Evolutionary conservation across 2,797 vertebrate species (phyloP).

Genomic region (Hoplostethus atlanticus): DNA sequence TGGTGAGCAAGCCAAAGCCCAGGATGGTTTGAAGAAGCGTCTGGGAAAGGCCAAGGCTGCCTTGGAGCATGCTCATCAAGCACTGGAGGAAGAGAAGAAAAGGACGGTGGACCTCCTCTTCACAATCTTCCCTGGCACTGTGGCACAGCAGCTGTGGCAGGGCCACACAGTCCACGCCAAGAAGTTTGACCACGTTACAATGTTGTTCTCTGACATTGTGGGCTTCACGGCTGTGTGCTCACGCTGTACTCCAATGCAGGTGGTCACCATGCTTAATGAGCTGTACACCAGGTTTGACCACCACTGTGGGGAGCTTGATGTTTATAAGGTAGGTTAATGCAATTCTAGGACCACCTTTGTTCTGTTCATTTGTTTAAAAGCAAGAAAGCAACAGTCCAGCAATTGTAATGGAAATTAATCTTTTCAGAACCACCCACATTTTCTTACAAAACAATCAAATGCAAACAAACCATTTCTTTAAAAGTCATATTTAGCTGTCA

Average conservation of each 20-base stretch:
- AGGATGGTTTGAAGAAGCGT: conserved; percentile 97
- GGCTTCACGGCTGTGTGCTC: conserved; percentile 98
- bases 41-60: conserved; percentile 97
- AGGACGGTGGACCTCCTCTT: conserved; percentile 97
- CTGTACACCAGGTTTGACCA: conserved; percentile 97
- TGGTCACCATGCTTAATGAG: conserved; percentile 98
- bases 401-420: not conserved
- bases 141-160: conserved; percentile 98
- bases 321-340: conserved; percentile 92
- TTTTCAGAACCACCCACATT: not conserved
- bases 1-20: conserved; percentile 96
- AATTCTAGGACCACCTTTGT: not conserved
- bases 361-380: too few species aligned
- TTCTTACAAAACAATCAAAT: not conserved
- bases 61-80: conserved; percentile 93
- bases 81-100: conserved; percentile 98
- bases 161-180: conserved; percentile 95
- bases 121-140: conserved; percentile 95
- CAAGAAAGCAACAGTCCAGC: not conserved
- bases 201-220: conserved; percentile 99
- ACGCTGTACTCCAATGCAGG: conserved; percentile 96
- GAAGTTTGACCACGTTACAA: conserved; percentile 94
- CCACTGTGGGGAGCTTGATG: conserved; percentile 95
- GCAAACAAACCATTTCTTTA: not conserved
- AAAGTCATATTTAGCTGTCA: not conserved